phyloP scores from a whole-genome alignment of 2,113 vertebrate species.

The Tympanuchus pallidicinctus region DNA sequence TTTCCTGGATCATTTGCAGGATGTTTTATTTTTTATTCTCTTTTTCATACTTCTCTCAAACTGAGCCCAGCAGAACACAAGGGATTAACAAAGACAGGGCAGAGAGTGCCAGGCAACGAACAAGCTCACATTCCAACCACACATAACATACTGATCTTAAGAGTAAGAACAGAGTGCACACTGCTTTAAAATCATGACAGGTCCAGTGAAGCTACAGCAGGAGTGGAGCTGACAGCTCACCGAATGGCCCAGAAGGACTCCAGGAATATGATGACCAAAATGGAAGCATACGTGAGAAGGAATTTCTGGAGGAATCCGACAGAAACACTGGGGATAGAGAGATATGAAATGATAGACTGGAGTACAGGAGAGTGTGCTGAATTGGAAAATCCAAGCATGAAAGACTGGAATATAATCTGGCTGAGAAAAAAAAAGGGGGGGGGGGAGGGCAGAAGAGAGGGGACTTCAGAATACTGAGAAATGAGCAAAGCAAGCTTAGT shows the following conservation, averaged over 20 bases:
- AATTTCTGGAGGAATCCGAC: background rate
- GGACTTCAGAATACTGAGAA: background rate
- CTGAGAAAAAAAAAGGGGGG: background rate
- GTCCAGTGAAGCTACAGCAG: conserved; percentile 1
- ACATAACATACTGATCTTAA: background rate
- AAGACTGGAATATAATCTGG: background rate
- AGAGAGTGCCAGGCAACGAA: background rate
- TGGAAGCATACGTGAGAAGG: background rate
- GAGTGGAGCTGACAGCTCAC: conserved; percentile 11
- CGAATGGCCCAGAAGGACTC: background rate
- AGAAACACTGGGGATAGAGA: background rate
- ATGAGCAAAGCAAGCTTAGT: background rate
- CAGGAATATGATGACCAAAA: background rate
- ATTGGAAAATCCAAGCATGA: background rate
- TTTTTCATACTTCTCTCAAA: background rate
- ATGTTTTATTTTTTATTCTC: background rate
- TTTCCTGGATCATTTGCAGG: background rate
- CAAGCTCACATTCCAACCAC: background rate
- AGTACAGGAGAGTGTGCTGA: background rate
- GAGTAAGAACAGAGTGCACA: background rate
- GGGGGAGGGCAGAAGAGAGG: background rate
- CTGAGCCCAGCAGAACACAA: background rate
- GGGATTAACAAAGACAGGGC: background rate
- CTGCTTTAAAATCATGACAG: conserved; percentile 1
- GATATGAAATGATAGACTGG: background rate